Evolutionary conservation across 2,888 invertebrate genomes (phyloP), one percentile per base, ranked within the genome.

Genomic region (Falcaria lacertinaria): DNA sequence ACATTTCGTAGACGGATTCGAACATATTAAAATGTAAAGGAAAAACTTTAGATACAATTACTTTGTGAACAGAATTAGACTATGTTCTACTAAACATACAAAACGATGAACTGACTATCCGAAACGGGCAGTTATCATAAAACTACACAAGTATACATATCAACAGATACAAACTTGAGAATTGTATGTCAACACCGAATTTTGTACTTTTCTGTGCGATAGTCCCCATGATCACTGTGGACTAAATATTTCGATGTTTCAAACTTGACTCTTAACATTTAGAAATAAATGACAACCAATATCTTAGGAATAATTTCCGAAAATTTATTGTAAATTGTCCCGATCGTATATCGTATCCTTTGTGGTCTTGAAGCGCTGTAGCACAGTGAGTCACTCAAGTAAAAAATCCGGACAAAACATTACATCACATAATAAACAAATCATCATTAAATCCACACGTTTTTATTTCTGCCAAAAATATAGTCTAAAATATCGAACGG

Each of bases 241-340:
- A 88, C 87, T 86, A 81, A 78, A 78, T 74, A 87, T 75, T 89
- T 89, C 88, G 89, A 88, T 89, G 89, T 89, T 84, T 83, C 65
- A 72, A 77, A 78, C 77, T 81, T 81, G 84, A 87, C 78, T 86
- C 80, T 80, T 80, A 79, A 75, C 56, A 79, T 71, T 82, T 2
- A 84, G 84, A 83, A 84, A 11, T 28, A 85, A 83, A 76, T 80
- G 80, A 81, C 85, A 88, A 85, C 85, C 86, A 74, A 83, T 86
- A 82, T 79, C 81, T 76, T 75, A 81, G 48, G 74, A 78, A 74
- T 68, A 70, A 73, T 69, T 54, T n/a, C 72, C 63, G 70, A 74
- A 72, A 60, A 59, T 53, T 54, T 50, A 63, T 54, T 43, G 48
- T 47, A 57, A 66, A 64, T 79, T 74, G 76, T 75, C 78, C 73